phyloP scores from a whole-genome alignment of 2,113 vertebrate genomes.

The Eudyptes chrysolophus region DNA sequence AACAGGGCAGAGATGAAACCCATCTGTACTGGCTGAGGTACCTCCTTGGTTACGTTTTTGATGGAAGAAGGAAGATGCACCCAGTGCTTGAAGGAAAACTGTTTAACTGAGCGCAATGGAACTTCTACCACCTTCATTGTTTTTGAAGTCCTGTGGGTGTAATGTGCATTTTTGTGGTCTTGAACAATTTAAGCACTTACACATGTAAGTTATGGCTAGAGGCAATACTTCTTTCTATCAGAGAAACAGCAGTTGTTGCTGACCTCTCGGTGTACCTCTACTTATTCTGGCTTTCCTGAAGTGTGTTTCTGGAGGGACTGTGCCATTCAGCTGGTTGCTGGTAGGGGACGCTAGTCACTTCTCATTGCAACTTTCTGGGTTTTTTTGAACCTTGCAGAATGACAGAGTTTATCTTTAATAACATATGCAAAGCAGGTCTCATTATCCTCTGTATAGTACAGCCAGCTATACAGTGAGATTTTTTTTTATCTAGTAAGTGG shows the following conservation, averaged over 20 bases:
- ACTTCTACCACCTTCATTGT: not conserved
- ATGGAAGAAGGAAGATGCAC: not conserved
- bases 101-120: not conserved
- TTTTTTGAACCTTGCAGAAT: not conserved
- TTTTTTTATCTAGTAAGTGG: not conserved
- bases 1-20: not conserved
- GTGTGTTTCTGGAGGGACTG: not conserved
- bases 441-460: not conserved
- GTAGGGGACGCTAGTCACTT: not conserved
- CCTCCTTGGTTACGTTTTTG: not conserved
- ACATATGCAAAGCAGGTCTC: not conserved
- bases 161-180: slow-evolving; percentile 28
- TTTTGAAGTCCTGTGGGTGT: not conserved
- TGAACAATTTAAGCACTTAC: slow-evolving; percentile 13
- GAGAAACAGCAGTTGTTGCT: not conserved
- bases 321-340: not conserved
- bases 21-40: not conserved
- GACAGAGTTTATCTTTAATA: not conserved
- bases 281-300: not conserved
- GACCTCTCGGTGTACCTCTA: not conserved
- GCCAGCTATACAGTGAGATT: not conserved
- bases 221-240: not conserved
- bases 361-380: not conserved
- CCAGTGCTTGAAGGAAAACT: not conserved
- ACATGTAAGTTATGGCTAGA: not conserved